Evolutionary conservation across 2,888 invertebrate species (phyloP), one percentile per base, ranked within the genome.

Genomic region (Drosophila paranaensis): DNA sequence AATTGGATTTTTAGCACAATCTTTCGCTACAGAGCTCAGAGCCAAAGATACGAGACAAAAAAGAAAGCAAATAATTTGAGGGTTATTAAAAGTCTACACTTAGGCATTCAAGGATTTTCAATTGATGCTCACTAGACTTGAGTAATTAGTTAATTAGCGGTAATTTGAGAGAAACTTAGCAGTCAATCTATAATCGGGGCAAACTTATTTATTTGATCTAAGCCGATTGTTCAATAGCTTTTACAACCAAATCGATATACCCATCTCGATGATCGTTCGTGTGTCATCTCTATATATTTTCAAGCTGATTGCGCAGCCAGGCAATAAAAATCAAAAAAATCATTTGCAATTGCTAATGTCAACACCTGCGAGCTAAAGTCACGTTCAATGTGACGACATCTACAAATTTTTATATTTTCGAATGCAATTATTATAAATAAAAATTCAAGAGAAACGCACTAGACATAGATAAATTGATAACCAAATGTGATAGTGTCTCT

Each of bases 341-440:
- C 61, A 61, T 64, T 73, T 65, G 69, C 66, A 79, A 60, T 74
- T 80, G 64, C 51, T 68, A 62, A 68, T 64, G 51, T 65, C 61
- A 72, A 63, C 61, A 63, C n/a, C 54, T 51, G 58, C 33, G 53
- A 30, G 16, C 42, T 56, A 67, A 71, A 79, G 81, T 78, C 79
- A 81, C 86, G 81, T 81, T 81, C 84, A 68, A 64, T 69, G 68
- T 71, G 73, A 71, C 65, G 58, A 72, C 60, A 62, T 55, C 46
- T 50, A 63, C 56, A 40, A 61, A 42, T 43, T 56, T 48, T 42
- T 35, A 60, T 51, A 51, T 58, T 46, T 53, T 63, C 16, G 45
- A 53, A 50, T 48, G 40, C 58, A 69, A 76, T 71, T 67, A 66
- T 74, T 51, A 58, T 61, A 61, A 68, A 73, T 70, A 63, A 51